Conservation (phyloP, 2,797 vertebrate species). For the Lutjanus campechanus region DNA sequence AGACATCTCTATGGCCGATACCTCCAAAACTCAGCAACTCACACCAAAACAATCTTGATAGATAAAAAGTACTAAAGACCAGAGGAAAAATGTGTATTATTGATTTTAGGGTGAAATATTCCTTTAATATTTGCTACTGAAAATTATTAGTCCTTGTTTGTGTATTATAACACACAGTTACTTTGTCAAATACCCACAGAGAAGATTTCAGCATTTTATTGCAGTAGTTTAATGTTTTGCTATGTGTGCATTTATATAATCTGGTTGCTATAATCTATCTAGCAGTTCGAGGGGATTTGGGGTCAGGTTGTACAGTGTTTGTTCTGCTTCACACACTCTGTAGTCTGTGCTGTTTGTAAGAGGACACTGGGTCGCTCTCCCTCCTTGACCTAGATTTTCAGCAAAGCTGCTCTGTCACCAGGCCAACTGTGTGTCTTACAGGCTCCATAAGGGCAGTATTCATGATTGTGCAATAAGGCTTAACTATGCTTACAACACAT, state of each 20-base stretch:
- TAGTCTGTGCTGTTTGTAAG: conserved; percentile 64
- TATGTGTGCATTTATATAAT: neutral
- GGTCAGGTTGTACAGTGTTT: conserved; percentile 56
- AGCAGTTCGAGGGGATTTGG: conserved; percentile 24
- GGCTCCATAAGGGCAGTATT: conserved; percentile 59
- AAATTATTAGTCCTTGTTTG: neutral
- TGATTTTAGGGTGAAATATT: neutral
- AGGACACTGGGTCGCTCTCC: conserved; percentile 73
- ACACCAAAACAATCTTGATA: no score
- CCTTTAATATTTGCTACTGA: neutral
- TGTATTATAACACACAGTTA: neutral
- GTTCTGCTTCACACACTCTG: conserved; percentile 43
- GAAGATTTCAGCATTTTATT: neutral
- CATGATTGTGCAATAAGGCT: conserved; percentile 71
- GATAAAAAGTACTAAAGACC: no score
- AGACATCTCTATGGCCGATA: no score
- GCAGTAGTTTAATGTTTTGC: neutral
- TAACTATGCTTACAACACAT: conserved; percentile 55
- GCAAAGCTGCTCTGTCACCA: conserved; percentile 71
- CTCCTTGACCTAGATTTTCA: conserved; percentile 82
- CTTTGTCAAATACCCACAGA: neutral
- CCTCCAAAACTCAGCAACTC: no score
- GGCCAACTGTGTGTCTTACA: conserved; percentile 62
- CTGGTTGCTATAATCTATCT: neutral
- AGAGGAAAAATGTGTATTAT: no score